Conservation (phyloP, 2,888 invertebrate species). For the Eupithecia pulchellata region DNA sequence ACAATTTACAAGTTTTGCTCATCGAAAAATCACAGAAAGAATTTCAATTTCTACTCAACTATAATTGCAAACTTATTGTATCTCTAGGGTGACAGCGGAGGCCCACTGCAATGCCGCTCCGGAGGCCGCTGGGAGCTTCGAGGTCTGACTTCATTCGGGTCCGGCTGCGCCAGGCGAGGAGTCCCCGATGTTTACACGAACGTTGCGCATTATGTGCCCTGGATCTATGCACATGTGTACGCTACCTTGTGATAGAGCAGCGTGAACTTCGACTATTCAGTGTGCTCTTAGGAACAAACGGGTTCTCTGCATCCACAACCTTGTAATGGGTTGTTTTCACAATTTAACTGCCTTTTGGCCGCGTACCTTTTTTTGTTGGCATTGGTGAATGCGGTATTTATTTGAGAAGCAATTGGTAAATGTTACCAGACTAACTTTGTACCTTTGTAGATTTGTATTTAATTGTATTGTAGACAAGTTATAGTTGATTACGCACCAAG, state of each 20-base stretch:
- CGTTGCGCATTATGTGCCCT: constrained; percentile 92
- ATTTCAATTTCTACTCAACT: background rate
- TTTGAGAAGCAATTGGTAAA: background rate
- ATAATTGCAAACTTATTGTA: background rate
- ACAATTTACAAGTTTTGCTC: background rate
- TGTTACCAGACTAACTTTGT: constrained; percentile 23
- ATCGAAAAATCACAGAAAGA: background rate
- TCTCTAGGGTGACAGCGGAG: constrained; percentile 94
- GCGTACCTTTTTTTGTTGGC: background rate
- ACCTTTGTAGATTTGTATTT: constrained; percentile 15
- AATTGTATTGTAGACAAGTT: background rate
- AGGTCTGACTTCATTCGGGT: constrained; percentile 96
- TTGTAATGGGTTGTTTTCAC: background rate
- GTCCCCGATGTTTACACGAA: constrained; percentile 96
- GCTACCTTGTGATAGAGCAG: constrained; percentile 58
- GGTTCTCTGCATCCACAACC: background rate
- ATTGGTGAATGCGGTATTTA: background rate
- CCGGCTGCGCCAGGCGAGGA: constrained; percentile 95
- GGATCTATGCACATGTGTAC: constrained; percentile 87
- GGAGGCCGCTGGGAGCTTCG: constrained; percentile 95
- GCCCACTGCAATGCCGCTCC: constrained; percentile 93
- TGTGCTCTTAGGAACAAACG: background rate
- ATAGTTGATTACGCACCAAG: too few species aligned
- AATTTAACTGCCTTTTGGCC: background rate
- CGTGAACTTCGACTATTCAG: background rate